These are phyloP conservation scores for Lepidonotus clava DNA, from an alignment of 2,888 invertebrate species.

Conservation along the genomic window DNA sequence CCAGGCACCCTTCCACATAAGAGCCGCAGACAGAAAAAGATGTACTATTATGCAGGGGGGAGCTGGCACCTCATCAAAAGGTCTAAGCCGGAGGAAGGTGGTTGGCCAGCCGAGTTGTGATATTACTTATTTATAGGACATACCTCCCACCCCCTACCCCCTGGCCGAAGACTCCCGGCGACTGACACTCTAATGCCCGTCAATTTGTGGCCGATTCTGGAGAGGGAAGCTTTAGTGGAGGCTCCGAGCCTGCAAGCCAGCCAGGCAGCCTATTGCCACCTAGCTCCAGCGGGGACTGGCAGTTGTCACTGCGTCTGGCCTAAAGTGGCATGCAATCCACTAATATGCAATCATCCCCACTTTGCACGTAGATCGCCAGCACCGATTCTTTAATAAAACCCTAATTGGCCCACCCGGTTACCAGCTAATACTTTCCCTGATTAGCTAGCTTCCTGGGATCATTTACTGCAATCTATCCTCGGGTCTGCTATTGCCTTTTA, in stretches of 20 bases:
- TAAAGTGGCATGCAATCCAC: conserved; percentile 18
- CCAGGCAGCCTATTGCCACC: not conserved
- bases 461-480: conserved; percentile 14
- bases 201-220: not conserved
- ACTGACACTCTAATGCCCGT: conserved; percentile 35
- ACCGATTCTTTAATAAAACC: conserved; percentile 28
- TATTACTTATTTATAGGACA: conserved; percentile 35
- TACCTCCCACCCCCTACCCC: not conserved
- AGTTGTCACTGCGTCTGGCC: conserved; percentile 13
- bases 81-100: conserved; percentile 11
- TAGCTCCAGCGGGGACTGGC: not conserved
- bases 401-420: conserved; percentile 13
- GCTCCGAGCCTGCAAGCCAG: not conserved
- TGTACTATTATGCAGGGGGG: not conserved
- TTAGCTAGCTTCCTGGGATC: not conserved
- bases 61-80: conserved; percentile 42
- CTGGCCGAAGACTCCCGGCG: not conserved
- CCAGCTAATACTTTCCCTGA: conserved; percentile 6
- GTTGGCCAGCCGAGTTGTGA: not conserved
- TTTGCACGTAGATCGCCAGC: conserved; percentile 22
- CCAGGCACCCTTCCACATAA: too few relatives aligned
- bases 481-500: not conserved
- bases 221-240: not conserved
- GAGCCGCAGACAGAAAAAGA: not conserved
- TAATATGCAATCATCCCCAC: conserved; percentile 36